Conservation (phyloP, 2,888 invertebrate genomes). For the Erebia palarica region DNA sequence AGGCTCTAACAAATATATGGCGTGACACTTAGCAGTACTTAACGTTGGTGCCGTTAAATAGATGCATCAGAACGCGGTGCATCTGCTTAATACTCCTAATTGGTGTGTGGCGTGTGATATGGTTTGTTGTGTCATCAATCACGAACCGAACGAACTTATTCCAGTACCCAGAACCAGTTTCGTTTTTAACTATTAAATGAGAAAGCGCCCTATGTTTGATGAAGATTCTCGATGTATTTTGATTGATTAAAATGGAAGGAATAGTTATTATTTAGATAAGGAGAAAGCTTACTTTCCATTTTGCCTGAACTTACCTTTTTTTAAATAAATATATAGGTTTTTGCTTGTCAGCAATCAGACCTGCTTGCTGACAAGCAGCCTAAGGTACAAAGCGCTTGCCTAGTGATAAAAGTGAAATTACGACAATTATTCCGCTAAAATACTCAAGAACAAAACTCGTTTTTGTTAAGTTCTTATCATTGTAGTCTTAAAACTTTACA, state of each 20-base stretch:
- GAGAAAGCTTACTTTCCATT: not conserved
- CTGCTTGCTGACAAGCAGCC: too few species aligned
- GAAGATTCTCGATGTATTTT: not conserved
- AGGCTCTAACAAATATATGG: constrained; percentile 68
- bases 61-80: constrained; percentile 67
- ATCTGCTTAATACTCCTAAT: constrained; percentile 72
- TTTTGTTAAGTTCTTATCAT: too few species aligned
- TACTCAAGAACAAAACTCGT: too few species aligned
- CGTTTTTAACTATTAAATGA: not conserved
- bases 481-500: too few species aligned
- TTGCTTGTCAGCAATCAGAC: too few species aligned
- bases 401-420: too few species aligned
- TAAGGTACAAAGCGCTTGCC: too few species aligned
- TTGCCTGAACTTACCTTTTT: too few species aligned
- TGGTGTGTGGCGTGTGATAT: constrained; percentile 53
- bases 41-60: constrained; percentile 70
- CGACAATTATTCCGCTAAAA: too few species aligned
- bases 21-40: constrained; percentile 74
- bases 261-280: not conserved
- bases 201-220: not conserved
- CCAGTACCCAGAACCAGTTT: constrained; percentile 8
- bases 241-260: not conserved
- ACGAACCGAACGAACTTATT: constrained; percentile 22
- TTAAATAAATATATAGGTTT: too few species aligned
- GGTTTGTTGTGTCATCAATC: constrained; percentile 38